Conservation (phyloP, 2,888 invertebrate genomes). For the Torymus auratus region DNA sequence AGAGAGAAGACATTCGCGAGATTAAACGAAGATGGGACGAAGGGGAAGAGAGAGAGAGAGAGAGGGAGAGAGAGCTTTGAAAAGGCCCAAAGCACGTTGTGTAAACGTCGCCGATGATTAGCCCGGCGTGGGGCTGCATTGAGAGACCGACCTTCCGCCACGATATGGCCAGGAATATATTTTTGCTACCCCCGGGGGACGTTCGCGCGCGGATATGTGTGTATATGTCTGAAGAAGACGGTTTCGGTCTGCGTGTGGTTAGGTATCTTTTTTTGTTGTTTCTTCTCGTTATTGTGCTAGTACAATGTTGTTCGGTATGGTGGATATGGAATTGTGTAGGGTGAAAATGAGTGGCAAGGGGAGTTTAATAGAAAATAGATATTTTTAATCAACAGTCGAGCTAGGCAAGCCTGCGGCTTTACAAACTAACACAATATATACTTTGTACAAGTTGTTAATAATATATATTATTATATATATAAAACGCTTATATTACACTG, state of each 20-base stretch:
- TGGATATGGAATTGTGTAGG: no score
- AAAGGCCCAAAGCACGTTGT: constrained; percentile 47
- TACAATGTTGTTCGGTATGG: no score
- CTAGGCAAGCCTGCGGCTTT: constrained; percentile 39
- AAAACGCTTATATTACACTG: constrained; percentile 43
- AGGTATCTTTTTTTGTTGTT: no score
- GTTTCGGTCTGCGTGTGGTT: no score
- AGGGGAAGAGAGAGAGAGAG: constrained; percentile 3
- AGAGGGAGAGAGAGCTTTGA: constrained; percentile 15
- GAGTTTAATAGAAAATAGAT: constrained; percentile 53
- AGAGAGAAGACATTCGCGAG: no score
- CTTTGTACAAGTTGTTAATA: constrained; percentile 45
- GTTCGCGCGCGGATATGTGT: no score
- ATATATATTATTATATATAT: constrained; percentile 51
- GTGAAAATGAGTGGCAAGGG: not conserved
- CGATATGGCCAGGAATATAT: constrained; percentile 38
- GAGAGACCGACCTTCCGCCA: constrained; percentile 34
- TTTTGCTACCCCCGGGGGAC: constrained; percentile 16
- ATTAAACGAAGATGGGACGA: no score
- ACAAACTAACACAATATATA: constrained; percentile 17
- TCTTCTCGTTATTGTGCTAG: no score
- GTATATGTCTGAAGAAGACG: no score
- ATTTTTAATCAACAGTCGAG: constrained; percentile 53
- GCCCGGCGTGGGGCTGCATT: constrained; percentile 12
- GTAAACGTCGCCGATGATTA: constrained; percentile 66